Conservation (phyloP, 1,140 invertebrate species). For the Lordiphosa stackelbergi region DNA sequence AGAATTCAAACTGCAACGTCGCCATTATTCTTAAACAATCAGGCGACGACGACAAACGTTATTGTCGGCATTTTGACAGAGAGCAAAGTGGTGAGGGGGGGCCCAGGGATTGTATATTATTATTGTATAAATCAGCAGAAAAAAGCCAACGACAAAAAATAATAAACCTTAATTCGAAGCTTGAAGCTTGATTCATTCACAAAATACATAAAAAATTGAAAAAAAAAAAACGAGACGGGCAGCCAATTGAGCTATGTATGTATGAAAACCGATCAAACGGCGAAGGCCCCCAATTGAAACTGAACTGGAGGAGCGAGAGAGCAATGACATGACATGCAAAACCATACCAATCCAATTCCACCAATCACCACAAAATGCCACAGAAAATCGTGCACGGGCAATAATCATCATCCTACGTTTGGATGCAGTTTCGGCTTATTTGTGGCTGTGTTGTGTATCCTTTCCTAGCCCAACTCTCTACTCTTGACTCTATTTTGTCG, state of each 20-base stretch:
- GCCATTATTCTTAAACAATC: slow-evolving; percentile 71
- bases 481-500: slow-evolving; percentile 77
- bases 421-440: slow-evolving; percentile 19
- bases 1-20: slow-evolving; percentile 69
- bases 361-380: slow-evolving; percentile 58
- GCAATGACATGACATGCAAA: slow-evolving; percentile 59
- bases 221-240: neutral
- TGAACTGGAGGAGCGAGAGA: slow-evolving; percentile 22
- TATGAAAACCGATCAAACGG: slow-evolving; percentile 60
- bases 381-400: slow-evolving; percentile 67
- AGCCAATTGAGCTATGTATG: slow-evolving; percentile 57
- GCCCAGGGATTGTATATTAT: slow-evolving; percentile 27
- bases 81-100: neutral
- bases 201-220: slow-evolving; percentile 23
- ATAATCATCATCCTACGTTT: slow-evolving; percentile 57
- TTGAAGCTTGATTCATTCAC: slow-evolving; percentile 69
- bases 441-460: slow-evolving; percentile 1
- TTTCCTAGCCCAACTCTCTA: slow-evolving; percentile 4
- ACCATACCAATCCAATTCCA: slow-evolving; percentile 21
- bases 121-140: slow-evolving; percentile 73
- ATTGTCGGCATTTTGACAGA: slow-evolving; percentile 44
- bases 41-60: slow-evolving; percentile 5
- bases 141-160: slow-evolving; percentile 51
- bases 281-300: slow-evolving; percentile 49
- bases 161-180: slow-evolving; percentile 74